phyloP scores from a whole-genome alignment of 2,797 vertebrate species.

The Lophotriccus pileatus region DNA sequence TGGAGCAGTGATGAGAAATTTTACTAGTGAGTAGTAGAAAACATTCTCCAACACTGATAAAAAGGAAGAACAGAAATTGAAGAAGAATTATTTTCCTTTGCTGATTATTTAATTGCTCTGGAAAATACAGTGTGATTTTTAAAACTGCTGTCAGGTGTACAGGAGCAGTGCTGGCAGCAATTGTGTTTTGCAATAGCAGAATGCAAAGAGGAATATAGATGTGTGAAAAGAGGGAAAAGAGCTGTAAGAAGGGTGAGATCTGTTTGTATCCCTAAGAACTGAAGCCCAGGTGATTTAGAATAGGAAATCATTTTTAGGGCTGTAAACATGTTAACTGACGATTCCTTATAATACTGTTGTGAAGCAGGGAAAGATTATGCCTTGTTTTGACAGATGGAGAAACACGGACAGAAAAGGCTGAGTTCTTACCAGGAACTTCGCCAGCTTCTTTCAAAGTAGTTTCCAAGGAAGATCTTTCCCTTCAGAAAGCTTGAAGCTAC shows the following conservation, averaged over 20 bases:
- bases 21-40: background rate
- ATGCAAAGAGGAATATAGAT: background rate
- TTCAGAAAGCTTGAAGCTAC: slow-evolving; percentile 5
- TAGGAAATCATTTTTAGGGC: background rate
- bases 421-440: slow-evolving; percentile 30
- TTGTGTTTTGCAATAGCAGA: background rate
- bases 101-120: background rate
- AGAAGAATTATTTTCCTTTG: background rate
- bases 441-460: slow-evolving; percentile 43
- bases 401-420: slow-evolving; percentile 16
- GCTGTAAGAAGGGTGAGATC: background rate
- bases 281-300: background rate
- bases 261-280: background rate
- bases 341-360: background rate
- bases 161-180: background rate
- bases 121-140: background rate
- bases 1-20: background rate
- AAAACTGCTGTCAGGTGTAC: background rate
- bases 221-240: background rate
- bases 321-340: background rate
- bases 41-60: background rate
- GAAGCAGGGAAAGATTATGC: slow-evolving; percentile 5
- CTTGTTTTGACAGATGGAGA: slow-evolving; percentile 39
- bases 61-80: background rate
- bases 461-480: slow-evolving; percentile 15